phyloP scores from a whole-genome alignment of 2,888 invertebrate genomes.

The Torymus tubicola region DNA sequence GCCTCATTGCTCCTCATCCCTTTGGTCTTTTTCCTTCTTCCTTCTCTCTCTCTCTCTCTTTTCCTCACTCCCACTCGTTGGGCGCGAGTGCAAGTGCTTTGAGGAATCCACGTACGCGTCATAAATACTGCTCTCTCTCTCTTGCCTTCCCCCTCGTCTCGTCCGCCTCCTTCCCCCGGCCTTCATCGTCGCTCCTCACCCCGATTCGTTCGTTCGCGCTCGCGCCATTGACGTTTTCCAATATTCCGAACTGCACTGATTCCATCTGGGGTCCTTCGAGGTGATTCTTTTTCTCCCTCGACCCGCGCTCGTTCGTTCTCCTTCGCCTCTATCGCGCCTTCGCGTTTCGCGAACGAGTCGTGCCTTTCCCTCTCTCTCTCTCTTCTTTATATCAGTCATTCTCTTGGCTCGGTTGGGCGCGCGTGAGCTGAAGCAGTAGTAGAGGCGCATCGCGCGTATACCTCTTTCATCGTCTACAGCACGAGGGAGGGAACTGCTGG shows the following conservation, averaged over 20 bases:
- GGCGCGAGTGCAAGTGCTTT: slow-evolving; percentile 59
- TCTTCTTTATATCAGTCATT: slow-evolving; percentile 52
- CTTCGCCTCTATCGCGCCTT: slow-evolving; percentile 7
- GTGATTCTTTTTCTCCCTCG: slow-evolving; percentile 30
- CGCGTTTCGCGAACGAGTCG: slow-evolving; percentile 41
- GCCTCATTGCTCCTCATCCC: slow-evolving; percentile 50
- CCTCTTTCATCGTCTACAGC: slow-evolving; percentile 40
- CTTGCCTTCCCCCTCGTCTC: slow-evolving; percentile 59
- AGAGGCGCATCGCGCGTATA: not conserved
- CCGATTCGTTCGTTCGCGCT: slow-evolving; percentile 38
- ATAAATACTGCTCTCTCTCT: slow-evolving; percentile 70
- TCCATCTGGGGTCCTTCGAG: slow-evolving; percentile 67
- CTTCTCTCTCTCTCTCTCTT: slow-evolving; percentile 52
- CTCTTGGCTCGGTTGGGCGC: not conserved
- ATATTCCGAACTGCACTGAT: slow-evolving; percentile 74
- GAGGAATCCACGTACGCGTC: slow-evolving; percentile 74
- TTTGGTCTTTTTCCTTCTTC: slow-evolving; percentile 57
- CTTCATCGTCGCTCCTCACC: slow-evolving; percentile 40
- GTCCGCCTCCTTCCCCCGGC: slow-evolving; percentile 47
- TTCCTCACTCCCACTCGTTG: slow-evolving; percentile 37
- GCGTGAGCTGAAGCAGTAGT: no score
- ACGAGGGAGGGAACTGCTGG: slow-evolving; percentile 41
- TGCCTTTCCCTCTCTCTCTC: not conserved
- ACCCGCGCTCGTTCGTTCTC: slow-evolving; percentile 8
- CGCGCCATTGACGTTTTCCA: slow-evolving; percentile 71